A percentile compares a stretch with the other conserved stretches of the same genome.
These are phyloP conservation scores for Austrofundulus limnaeus DNA, from an alignment of 2,113 vertebrate species.

Conservation along the genomic window DNA sequence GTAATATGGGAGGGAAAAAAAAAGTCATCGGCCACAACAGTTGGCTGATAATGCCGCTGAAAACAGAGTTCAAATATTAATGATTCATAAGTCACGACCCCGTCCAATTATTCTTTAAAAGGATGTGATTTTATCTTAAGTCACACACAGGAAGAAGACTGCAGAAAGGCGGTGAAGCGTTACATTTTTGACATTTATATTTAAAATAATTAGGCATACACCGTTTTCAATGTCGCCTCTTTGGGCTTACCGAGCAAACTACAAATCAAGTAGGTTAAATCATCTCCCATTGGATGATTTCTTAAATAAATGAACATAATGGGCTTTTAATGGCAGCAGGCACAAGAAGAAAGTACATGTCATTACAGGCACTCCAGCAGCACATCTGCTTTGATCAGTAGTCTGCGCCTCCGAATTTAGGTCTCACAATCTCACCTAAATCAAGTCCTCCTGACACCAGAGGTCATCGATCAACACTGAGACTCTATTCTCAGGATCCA, in stretches of 20 bases:
- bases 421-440: conserved; percentile 37
- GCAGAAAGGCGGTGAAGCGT: background rate
- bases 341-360: conserved; percentile 25
- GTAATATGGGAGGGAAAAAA: conserved; percentile 38
- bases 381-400: conserved; percentile 55
- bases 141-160: conserved; percentile 24
- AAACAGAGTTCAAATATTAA: conserved; percentile 69
- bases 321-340: conserved; percentile 46
- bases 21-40: conserved; percentile 13
- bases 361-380: conserved; percentile 35
- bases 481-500: conserved; percentile 32
- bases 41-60: conserved; percentile 59
- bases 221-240: background rate
- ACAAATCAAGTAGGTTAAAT: background rate
- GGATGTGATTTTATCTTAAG: conserved; percentile 43
- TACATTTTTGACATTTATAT: conserved; percentile 29
- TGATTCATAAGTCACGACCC: conserved; percentile 37
- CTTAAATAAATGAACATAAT: conserved; percentile 27
- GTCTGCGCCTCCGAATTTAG: conserved; percentile 62
- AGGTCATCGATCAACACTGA: conserved; percentile 54
- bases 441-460: conserved; percentile 39
- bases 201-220: background rate
- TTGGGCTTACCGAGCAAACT: background rate
- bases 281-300: conserved; percentile 1
- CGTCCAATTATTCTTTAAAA: conserved; percentile 65